Evolutionary conservation across 2,888 invertebrate genomes (phyloP).

Genomic region (Embidobia sp.): DNA sequence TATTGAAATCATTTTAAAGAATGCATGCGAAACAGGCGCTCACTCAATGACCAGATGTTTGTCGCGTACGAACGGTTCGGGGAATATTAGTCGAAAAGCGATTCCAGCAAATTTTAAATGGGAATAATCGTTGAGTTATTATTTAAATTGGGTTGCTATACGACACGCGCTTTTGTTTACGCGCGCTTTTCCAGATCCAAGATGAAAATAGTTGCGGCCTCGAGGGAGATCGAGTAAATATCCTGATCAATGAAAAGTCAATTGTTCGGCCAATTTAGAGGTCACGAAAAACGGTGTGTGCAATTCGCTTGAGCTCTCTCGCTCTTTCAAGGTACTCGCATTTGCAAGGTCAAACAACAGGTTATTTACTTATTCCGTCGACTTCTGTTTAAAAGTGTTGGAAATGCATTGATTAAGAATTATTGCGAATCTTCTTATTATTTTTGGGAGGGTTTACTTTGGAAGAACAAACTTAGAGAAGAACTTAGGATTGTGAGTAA

Average conservation of each 20-base stretch:
- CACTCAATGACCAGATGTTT: slow-evolving; percentile 46
- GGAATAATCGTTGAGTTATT: slow-evolving; percentile 41
- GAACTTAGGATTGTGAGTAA: too few relatives aligned
- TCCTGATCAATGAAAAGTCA: slow-evolving; percentile 3
- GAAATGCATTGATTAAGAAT: too few relatives aligned
- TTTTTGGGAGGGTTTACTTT: too few relatives aligned
- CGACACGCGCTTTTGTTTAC: slow-evolving; percentile 22
- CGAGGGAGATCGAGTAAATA: slow-evolving; percentile 5
- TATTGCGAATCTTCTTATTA: too few relatives aligned
- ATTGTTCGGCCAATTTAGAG: background rate
- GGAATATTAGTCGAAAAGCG: slow-evolving; percentile 48
- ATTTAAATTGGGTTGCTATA: slow-evolving; percentile 39
- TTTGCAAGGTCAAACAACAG: too few relatives aligned
- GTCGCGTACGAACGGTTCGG: slow-evolving; percentile 33
- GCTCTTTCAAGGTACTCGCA: too few relatives aligned
- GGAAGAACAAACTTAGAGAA: too few relatives aligned
- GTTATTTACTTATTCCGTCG: too few relatives aligned
- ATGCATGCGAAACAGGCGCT: slow-evolving; percentile 51
- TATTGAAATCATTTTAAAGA: slow-evolving; percentile 44
- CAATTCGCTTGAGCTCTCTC: too few relatives aligned
- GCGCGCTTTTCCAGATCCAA: slow-evolving; percentile 6
- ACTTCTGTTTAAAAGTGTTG: too few relatives aligned
- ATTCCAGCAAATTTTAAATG: slow-evolving; percentile 53
- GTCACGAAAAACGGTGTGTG: too few relatives aligned
- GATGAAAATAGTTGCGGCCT: slow-evolving; percentile 31